Conservation (phyloP, 92 coral and sea anemone genomes). For the Diadumene lineata region DNA sequence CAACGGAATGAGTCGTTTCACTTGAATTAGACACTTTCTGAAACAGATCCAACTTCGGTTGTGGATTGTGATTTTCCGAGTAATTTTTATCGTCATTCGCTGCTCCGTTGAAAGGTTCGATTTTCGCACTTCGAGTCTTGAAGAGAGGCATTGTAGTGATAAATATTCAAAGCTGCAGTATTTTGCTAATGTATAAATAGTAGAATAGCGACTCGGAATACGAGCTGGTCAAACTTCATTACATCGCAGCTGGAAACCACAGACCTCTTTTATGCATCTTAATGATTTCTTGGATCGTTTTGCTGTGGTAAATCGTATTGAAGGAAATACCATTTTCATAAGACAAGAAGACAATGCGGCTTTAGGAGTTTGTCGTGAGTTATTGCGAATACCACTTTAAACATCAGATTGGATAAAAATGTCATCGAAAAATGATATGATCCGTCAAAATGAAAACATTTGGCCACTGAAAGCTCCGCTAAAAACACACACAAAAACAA, state of each 20-base stretch:
- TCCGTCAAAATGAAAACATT: not conserved
- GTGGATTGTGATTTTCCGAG: not conserved
- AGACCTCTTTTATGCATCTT: not conserved
- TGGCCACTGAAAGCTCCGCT: not conserved
- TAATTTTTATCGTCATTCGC: not conserved
- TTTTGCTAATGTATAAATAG: not conserved
- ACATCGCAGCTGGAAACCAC: not conserved
- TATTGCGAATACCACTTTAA: not conserved
- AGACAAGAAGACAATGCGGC: no score
- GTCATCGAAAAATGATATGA: not conserved
- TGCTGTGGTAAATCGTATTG: no score
- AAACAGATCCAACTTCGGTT: conserved; percentile 3
- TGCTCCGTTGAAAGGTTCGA: conserved; percentile 14
- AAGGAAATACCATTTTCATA: no score
- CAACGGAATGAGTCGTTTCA: not conserved
- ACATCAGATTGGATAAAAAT: not conserved
- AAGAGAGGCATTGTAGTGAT: conserved; percentile 18
- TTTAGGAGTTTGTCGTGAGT: no score
- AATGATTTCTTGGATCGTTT: not conserved
- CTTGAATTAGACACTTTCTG: not conserved
- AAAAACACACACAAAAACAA: not conserved
- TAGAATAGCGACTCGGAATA: no score
- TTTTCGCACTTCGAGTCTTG: conserved; percentile 14
- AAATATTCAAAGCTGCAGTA: not conserved
- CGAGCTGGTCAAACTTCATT: not conserved